Conservation (phyloP, 2,797 vertebrate species). For the Percopsis omiscomaycus region DNA sequence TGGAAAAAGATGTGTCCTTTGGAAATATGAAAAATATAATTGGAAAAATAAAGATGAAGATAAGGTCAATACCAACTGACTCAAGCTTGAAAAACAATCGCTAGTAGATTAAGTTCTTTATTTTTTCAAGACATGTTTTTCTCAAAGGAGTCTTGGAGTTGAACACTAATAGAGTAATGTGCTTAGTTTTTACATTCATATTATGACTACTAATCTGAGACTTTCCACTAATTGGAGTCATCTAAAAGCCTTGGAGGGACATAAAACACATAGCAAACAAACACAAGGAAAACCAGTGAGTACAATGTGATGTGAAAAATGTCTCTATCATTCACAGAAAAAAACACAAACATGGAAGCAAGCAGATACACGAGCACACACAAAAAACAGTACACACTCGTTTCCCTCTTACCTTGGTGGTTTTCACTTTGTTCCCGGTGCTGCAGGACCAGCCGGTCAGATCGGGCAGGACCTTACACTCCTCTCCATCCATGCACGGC, state of each 20-base stretch:
- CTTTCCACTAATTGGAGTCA: slow-evolving; percentile 11
- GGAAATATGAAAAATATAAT: slow-evolving; percentile 40
- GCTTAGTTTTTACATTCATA: slow-evolving; percentile 33
- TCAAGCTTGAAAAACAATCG: slow-evolving; percentile 12
- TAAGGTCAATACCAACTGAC: slow-evolving; percentile 16
- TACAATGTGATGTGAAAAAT: background rate
- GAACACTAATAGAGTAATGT: slow-evolving; percentile 18
- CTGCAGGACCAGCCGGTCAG: slow-evolving; percentile 83
- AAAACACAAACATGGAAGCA: background rate
- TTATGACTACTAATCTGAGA: slow-evolving; percentile 28
- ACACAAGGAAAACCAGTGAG: background rate
- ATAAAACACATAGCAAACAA: slow-evolving; percentile 1
- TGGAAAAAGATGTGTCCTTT: slow-evolving; percentile 23
- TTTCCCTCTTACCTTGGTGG: slow-evolving; percentile 77
- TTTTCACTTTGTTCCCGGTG: slow-evolving; percentile 84
- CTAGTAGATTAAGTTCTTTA: slow-evolving; percentile 7
- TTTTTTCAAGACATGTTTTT: slow-evolving; percentile 22
- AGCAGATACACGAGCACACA: background rate
- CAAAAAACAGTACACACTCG: background rate
- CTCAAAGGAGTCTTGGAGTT: slow-evolving; percentile 18
- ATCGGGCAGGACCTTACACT: slow-evolving; percentile 81
- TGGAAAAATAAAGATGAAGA: slow-evolving; percentile 26
- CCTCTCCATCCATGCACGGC: slow-evolving; percentile 81
- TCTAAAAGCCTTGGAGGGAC: background rate
- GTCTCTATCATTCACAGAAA: too few relatives aligned